A percentile compares a stretch with the other conserved stretches of the same genome.
These are phyloP conservation scores for Trichosurus vulpecula DNA, from an alignment of 2,797 vertebrate species.

Conservation along the genomic window DNA sequence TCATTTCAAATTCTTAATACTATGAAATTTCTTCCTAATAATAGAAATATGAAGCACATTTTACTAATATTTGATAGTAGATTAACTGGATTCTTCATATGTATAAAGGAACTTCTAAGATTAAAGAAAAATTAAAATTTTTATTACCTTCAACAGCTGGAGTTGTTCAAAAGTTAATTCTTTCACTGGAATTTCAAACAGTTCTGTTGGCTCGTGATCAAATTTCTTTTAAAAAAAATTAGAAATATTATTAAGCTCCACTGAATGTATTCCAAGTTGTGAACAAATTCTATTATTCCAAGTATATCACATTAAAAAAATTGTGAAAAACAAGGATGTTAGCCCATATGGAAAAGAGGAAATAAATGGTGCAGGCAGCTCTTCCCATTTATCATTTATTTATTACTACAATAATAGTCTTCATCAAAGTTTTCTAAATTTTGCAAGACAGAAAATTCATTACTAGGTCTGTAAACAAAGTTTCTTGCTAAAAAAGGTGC, in stretches of 20 bases:
- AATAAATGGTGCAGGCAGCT: not conserved
- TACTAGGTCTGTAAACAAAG: not conserved
- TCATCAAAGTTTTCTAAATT: not conserved
- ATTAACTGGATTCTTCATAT: not conserved
- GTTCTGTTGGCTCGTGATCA: slow-evolving; percentile 90
- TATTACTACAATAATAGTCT: not conserved
- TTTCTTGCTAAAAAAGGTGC: not conserved
- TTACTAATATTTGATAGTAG: not conserved
- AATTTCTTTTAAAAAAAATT: slow-evolving; percentile 89
- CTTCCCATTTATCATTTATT: not conserved
- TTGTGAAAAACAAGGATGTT: not conserved
- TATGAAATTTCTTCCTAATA: not conserved
- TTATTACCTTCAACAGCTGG: slow-evolving; percentile 94
- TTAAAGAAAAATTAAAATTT: slow-evolving; percentile 60
- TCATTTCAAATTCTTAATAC: not conserved
- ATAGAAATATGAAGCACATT: not conserved
- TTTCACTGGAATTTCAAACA: slow-evolving; percentile 98
- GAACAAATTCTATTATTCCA: not conserved
- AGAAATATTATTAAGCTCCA: not conserved
- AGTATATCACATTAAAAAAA: not conserved
- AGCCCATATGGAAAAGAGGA: not conserved
- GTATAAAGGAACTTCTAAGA: not conserved
- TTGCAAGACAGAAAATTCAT: not conserved
- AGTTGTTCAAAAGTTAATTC: slow-evolving; percentile 97
- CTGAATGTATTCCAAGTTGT: slow-evolving; percentile 3